A percentile compares a stretch with the other conserved stretches of the same genome.
Conservation (phyloP, 2,888 invertebrate genomes). For the Diplolepis rosae region DNA sequence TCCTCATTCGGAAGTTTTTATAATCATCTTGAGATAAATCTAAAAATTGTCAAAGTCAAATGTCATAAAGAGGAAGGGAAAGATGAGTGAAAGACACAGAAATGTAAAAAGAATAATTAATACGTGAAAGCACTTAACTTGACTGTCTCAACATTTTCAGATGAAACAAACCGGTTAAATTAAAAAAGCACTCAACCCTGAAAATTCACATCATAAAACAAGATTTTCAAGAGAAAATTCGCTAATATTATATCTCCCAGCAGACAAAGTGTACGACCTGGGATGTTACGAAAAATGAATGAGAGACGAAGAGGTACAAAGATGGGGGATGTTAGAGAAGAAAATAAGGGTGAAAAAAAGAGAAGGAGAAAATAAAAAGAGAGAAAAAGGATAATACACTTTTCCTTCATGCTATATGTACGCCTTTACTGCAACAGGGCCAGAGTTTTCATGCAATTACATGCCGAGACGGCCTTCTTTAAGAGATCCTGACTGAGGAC, state of each 20-base stretch:
- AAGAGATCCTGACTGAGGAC: slow-evolving; percentile 41
- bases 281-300: slow-evolving; percentile 19
- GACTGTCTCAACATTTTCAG: background rate
- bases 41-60: too few species aligned
- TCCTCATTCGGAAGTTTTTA: too few species aligned
- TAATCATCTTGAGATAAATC: too few species aligned
- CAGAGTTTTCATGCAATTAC: slow-evolving; percentile 62
- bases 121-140: background rate
- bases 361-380: slow-evolving; percentile 23
- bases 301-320: background rate
- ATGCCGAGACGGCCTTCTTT: slow-evolving; percentile 57
- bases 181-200: slow-evolving; percentile 23
- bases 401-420: slow-evolving; percentile 38
- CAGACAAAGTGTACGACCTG: background rate
- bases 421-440: slow-evolving; percentile 40
- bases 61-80: too few species aligned
- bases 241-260: slow-evolving; percentile 14
- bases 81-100: too few species aligned
- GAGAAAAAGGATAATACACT: slow-evolving; percentile 55
- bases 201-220: slow-evolving; percentile 16
- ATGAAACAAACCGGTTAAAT: slow-evolving; percentile 3
- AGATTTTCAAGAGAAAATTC: slow-evolving; percentile 22
- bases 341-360: background rate
- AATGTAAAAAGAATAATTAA: background rate
- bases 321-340: background rate